Evolutionary conservation across 2,113 vertebrate genomes (phyloP), one percentile per base, ranked within the genome.

Genomic region (Hemiscyllium ocellatum): DNA sequence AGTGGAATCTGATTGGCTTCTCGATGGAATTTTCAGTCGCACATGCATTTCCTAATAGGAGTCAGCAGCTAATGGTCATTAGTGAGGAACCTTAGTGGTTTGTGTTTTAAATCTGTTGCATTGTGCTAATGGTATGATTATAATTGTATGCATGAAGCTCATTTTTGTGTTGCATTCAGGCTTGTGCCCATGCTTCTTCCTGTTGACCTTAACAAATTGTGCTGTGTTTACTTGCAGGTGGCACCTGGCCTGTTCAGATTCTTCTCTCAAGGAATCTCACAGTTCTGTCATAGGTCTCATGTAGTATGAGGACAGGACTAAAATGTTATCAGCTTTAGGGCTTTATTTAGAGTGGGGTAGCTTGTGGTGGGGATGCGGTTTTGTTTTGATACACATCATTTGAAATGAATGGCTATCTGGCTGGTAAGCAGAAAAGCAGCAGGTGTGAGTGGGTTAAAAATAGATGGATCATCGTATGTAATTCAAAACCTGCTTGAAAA

Each of bases 401-500:
- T 66, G 4, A 93, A 68, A 7, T 68, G 17, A 22, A 20, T 19
- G 56, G 61, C 2, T 66, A 65, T 42, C 61, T 68, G 61, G 17
- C 61, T 66, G 33, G 89, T 22, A 93, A 93, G 61, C 68, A 33
- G 65, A 33, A 22, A 90, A 90, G 37, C 19, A 52, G 52, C 50
- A 61, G 87, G 33, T 90, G 56, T 33, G 56, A 61, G 87, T 17
- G 8, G 91, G 68, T 76, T 95, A 76, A 90, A 50, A 52, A 95
- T 52, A 72, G 26, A 50, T 24, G 22, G 69, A 70, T 95, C 47
- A 37, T 70, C 50, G 26, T 0, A 33, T 95, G 94, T 52, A 95
- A 95, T 95, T 95, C 47, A 95, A 95, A 95, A 52, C 93, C 94
- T 72, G 47, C 69, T 95, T 8, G 94, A 76, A 76, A 95, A 72